Conservation (phyloP, 92 coral and sea anemone species). For the Zoanthus solanderi region DNA sequence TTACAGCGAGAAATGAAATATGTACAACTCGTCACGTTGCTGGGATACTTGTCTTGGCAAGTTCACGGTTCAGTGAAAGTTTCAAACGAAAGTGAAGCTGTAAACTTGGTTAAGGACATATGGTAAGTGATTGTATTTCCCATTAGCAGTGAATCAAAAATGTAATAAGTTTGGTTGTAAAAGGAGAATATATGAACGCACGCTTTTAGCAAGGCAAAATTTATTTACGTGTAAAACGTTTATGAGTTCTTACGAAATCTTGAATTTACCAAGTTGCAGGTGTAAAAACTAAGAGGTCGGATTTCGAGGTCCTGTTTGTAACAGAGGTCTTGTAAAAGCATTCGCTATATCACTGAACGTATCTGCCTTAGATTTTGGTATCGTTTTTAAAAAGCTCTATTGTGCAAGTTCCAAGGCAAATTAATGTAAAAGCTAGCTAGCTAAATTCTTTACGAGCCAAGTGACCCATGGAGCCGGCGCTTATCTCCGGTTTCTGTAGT, state of each 20-base stretch:
- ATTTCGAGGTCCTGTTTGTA: neutral
- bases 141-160: neutral
- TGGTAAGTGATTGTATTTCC: slow-evolving; percentile 15
- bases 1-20: neutral
- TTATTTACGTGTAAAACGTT: neutral
- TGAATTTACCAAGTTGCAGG: neutral
- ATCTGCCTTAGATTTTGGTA: neutral
- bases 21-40: neutral
- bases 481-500: no score
- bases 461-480: no score
- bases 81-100: slow-evolving; percentile 34
- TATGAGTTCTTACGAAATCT: neutral
- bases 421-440: no score
- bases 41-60: neutral
- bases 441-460: no score
- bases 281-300: neutral
- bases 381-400: neutral
- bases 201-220: neutral
- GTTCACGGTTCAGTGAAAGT: slow-evolving; percentile 21
- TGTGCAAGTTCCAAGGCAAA: neutral
- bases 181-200: neutral
- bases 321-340: neutral
- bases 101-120: slow-evolving; percentile 33
- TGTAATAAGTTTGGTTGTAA: neutral
- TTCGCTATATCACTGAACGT: neutral